phyloP scores from a whole-genome alignment of 2,888 invertebrate genomes.

The Nephrotoma flavescens region DNA sequence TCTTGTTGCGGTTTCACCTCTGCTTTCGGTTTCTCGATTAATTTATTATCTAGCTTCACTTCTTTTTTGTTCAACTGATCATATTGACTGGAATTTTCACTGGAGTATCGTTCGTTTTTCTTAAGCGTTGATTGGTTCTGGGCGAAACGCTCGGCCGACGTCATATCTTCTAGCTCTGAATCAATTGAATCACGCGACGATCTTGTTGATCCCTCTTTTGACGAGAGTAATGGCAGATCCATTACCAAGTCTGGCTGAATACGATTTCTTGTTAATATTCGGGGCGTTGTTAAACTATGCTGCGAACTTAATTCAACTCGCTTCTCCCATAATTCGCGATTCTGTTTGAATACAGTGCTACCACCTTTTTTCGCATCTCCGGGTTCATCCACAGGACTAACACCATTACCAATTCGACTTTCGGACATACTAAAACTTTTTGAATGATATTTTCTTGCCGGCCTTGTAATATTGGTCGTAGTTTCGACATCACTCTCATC shows the following conservation, averaged over 20 bases:
- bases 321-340: constrained; percentile 46
- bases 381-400: background rate
- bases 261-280: constrained; percentile 22
- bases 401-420: constrained; percentile 10
- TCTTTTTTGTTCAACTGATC: constrained; percentile 12
- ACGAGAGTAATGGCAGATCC: constrained; percentile 53
- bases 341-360: constrained; percentile 22
- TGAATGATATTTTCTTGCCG: constrained; percentile 14
- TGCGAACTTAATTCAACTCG: constrained; percentile 39
- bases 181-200: constrained; percentile 22
- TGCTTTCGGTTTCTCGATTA: constrained; percentile 15
- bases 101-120: constrained; percentile 35
- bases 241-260: constrained; percentile 67
- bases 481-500: constrained; percentile 6
- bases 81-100: constrained; percentile 5
- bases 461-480: constrained; percentile 6
- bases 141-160: constrained; percentile 62
- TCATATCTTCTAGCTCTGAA: constrained; percentile 45
- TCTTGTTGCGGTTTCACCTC: constrained; percentile 14
- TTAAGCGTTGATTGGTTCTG: constrained; percentile 65
- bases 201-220: constrained; percentile 22
- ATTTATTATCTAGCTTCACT: constrained; percentile 18
- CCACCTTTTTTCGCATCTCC: background rate
- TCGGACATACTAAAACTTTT: constrained; percentile 16
- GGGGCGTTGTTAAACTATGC: constrained; percentile 31